Base-by-base conservation (phyloP, 2,113 vertebrate genomes). In the Tapirus terrestris region DNA sequence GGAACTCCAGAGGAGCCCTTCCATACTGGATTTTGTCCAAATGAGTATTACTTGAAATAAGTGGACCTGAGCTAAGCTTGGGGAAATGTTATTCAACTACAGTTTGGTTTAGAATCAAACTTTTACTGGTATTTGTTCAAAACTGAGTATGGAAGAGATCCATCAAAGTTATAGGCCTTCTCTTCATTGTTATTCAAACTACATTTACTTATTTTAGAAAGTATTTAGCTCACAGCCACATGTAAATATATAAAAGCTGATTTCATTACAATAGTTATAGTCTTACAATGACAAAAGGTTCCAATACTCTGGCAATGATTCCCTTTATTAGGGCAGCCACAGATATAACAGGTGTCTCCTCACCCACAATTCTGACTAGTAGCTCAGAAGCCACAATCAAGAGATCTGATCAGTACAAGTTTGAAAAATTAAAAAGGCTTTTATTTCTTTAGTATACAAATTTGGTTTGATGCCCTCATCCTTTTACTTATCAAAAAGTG, bases 121-220 rank as follows among this genome's bases (percentile, higher is more conserved):
- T 80, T 90, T 72, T 90, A 43, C 51, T 58, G 43, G 6, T 48
- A 56, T 82, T 73, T 90, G 45, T 60, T 92, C 45, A 68, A 86
- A 97, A 61, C 10, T 0, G 8, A 65, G 23, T 45, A 20, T 48
- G 61, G 60, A 85, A 67, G 88, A 87, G 23, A 48, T 31, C 84
- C 33, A 31, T 82, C 79, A 39, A 86, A 90, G 20, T 68, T 84
- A 23, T 0, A 1, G 70, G 48, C 17, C 60, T 75, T 43, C 51
- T 67, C 73, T 90, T 87, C 92, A 63, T 39, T 86, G 51, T 68
- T 81, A 75, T 68, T 96, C 84, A 43, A 79, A 31, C 48, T 33
- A 12, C 29, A 48, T 86, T 95, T 45, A 61, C 23, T 5, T 5
- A 23, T 39, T 53, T 65, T 68, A 61, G 61, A 94, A 67, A 80